These are phyloP conservation scores for Parthenolecanium corni DNA, from an alignment of 2,888 invertebrate species.

Conservation along the genomic window DNA sequence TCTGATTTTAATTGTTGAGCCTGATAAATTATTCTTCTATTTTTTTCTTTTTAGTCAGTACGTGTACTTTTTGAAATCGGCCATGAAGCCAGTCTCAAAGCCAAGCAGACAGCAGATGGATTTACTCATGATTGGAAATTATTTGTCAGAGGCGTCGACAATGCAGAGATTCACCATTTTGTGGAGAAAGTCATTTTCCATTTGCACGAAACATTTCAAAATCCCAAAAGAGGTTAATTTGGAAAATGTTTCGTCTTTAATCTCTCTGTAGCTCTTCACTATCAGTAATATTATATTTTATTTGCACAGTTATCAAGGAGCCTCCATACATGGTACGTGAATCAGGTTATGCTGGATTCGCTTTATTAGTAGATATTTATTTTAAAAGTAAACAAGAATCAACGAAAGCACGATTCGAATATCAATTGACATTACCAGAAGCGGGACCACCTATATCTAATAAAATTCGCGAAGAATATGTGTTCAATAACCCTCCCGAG, in stretches of 20 bases:
- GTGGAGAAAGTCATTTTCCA: conserved; percentile 84
- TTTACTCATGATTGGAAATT: conserved; percentile 98
- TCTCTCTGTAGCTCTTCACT: not conserved
- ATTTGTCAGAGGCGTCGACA: conserved; percentile 78
- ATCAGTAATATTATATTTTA: conserved; percentile 26
- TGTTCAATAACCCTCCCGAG: conserved; percentile 74
- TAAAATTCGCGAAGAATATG: conserved; percentile 65
- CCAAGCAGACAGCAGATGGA: conserved; percentile 72
- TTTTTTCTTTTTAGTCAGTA: conserved; percentile 40
- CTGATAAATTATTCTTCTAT: not conserved
- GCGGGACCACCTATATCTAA: conserved; percentile 59
- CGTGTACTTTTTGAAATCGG: conserved; percentile 84
- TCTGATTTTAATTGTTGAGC: not conserved
- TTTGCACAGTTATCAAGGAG: conserved; percentile 67
- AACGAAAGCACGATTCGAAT: conserved; percentile 66
- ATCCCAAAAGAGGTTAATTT: conserved; percentile 70
- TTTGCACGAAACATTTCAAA: conserved; percentile 83
- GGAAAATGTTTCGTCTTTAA: not conserved
- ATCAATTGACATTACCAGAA: conserved; percentile 73
- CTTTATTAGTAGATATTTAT: conserved; percentile 78
- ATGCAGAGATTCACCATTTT: conserved; percentile 76
- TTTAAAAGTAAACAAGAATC: conserved; percentile 82
- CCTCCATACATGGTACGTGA: conserved; percentile 83
- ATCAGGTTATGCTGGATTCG: conserved; percentile 92
- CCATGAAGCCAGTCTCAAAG: conserved; percentile 71